Evolutionary conservation across 2,113 vertebrate genomes (phyloP).

Genomic region (Lepus timidus): DNA sequence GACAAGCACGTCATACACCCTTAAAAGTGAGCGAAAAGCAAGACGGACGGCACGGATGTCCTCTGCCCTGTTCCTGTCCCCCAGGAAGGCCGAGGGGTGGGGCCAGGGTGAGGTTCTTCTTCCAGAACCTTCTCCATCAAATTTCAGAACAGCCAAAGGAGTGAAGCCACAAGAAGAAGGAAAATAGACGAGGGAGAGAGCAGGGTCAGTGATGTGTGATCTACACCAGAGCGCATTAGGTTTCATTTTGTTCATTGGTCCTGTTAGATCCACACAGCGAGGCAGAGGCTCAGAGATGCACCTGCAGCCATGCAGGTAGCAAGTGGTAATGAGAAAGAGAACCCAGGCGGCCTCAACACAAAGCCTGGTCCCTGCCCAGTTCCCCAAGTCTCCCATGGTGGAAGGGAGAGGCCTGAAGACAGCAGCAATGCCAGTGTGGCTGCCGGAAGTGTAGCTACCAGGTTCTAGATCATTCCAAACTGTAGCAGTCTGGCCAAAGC

Average conservation of each 20-base stretch:
- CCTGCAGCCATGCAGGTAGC: not conserved
- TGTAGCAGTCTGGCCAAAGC: not conserved
- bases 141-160: not conserved
- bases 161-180: not conserved
- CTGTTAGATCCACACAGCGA: not conserved
- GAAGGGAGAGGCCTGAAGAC: not conserved
- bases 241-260: not conserved
- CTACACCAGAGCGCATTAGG: not conserved
- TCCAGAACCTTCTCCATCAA: not conserved
- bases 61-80: not conserved
- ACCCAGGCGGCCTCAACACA: not conserved
- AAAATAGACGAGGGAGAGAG: not conserved
- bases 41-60: not conserved
- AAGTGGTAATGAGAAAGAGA: slow-evolving; percentile 46
- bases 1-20: not conserved
- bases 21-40: not conserved
- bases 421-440: too few species aligned
- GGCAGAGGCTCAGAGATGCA: slow-evolving; percentile 26
- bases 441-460: not conserved
- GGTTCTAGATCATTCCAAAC: not conserved
- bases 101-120: not conserved
- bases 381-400: not conserved
- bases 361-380: not conserved
- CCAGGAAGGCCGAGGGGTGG: too few species aligned
- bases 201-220: not conserved